Conservation (phyloP, 2,113 vertebrate genomes). For the Steatornis caripensis region DNA sequence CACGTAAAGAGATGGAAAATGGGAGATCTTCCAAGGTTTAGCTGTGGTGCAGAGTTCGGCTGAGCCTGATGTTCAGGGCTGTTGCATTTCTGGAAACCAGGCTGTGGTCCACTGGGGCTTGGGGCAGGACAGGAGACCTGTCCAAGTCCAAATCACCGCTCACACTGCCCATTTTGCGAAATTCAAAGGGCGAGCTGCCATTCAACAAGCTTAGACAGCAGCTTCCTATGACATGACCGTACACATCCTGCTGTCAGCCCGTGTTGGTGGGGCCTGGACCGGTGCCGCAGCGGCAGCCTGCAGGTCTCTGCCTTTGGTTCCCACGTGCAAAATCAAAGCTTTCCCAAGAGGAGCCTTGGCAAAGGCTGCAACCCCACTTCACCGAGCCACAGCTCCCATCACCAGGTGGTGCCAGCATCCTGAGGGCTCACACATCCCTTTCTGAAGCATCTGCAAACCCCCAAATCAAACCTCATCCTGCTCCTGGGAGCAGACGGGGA, state of each 20-base stretch:
- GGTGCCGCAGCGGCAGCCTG: fast-evolving
- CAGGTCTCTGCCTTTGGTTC: neutral
- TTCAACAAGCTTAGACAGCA: neutral
- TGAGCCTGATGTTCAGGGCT: neutral
- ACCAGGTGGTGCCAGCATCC: neutral
- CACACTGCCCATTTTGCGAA: neutral
- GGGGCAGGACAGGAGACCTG: neutral
- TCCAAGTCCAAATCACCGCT: neutral
- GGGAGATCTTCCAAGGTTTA: neutral
- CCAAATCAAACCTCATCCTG: neutral
- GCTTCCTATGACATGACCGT: neutral
- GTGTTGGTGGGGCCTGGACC: neutral
- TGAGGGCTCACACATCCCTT: fast-evolving
- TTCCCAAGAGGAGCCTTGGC: neutral
- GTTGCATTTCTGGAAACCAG: neutral
- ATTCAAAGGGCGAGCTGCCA: neutral
- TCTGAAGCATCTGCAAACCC: neutral
- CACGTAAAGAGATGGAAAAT: neutral
- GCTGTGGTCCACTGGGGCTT: neutral
- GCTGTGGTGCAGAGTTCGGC: neutral
- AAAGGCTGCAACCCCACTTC: neutral
- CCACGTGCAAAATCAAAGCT: neutral
- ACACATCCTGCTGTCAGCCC: neutral
- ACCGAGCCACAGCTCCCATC: fast-evolving
- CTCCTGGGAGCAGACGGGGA: fast-evolving